Evolutionary conservation across 2,113 vertebrate species (phyloP).

Genomic region (Heptranchias perlo): DNA sequence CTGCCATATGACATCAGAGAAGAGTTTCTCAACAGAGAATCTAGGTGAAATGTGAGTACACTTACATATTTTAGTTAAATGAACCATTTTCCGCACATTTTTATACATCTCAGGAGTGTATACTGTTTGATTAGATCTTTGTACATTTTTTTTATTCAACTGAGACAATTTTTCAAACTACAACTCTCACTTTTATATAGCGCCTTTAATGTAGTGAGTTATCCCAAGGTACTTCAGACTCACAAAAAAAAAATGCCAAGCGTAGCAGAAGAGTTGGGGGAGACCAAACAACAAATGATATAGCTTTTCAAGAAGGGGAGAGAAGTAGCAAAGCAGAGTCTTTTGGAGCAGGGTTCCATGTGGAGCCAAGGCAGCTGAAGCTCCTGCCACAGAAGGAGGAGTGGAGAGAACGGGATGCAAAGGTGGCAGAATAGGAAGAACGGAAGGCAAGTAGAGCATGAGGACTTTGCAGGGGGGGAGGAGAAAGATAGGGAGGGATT

Average conservation of each 20-base stretch:
- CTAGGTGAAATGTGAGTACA: slow-evolving; percentile 1
- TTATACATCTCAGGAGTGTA: background rate
- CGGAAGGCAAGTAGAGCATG: background rate
- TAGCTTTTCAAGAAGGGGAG: background rate
- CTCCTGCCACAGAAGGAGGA: background rate
- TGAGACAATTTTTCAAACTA: background rate
- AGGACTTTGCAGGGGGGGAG: background rate
- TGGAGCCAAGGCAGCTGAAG: background rate
- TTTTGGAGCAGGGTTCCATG: background rate
- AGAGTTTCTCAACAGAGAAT: slow-evolving; percentile 27
- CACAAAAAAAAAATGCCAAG: background rate
- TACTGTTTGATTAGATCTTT: background rate
- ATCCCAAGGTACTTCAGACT: background rate
- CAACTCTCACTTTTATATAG: background rate
- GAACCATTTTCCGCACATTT: background rate
- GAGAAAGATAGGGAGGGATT: background rate
- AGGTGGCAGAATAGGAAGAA: background rate
- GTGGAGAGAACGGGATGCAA: background rate
- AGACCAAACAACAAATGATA: background rate
- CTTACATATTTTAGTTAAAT: background rate
- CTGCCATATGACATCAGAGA: slow-evolving; percentile 33
- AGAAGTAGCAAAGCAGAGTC: background rate
- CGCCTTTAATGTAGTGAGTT: background rate
- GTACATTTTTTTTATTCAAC: background rate
- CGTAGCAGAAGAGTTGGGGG: background rate